These are phyloP conservation scores for Cassiopea andromeda DNA, from an alignment of 30 jellyfish, hydroid and myxozoan species.

Conservation along the genomic window DNA sequence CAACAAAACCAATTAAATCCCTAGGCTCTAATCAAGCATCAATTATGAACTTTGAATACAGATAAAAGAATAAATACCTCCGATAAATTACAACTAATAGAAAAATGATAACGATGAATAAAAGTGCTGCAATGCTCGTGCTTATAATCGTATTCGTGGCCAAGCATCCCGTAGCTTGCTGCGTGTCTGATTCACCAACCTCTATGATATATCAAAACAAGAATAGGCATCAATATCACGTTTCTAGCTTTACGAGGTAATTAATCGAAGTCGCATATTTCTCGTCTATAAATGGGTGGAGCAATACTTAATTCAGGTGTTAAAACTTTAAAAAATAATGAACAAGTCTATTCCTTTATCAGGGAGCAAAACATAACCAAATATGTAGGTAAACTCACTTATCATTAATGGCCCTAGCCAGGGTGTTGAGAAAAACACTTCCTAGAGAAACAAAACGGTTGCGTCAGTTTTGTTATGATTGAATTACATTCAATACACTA, in stretches of 20 bases:
- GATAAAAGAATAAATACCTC: not conserved
- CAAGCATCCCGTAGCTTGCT: not conserved
- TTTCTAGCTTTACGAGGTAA: too few relatives aligned
- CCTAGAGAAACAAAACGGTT: not conserved
- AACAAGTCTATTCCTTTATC: too few relatives aligned
- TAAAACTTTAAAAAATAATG: too few relatives aligned
- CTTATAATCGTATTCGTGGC: not conserved
- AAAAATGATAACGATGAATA: not conserved
- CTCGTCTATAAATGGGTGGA: too few relatives aligned
- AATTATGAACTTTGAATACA: too few relatives aligned
- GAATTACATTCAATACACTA: too few relatives aligned
- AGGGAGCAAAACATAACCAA: too few relatives aligned
- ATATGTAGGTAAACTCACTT: not conserved
- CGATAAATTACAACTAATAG: not conserved
- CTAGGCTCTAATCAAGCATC: too few relatives aligned
- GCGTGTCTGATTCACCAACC: not conserved
- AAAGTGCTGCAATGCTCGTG: not conserved
- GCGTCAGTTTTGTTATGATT: not conserved
- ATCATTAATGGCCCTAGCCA: conserved; percentile 75
- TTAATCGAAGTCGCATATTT: too few relatives aligned
- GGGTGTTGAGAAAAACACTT: conserved; percentile 42
- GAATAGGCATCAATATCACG: not conserved
- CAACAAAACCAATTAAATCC: too few relatives aligned
- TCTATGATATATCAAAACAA: not conserved
- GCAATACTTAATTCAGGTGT: too few relatives aligned